Conservation (phyloP, 2,797 vertebrate species). For the Novumbra hubbsi region DNA sequence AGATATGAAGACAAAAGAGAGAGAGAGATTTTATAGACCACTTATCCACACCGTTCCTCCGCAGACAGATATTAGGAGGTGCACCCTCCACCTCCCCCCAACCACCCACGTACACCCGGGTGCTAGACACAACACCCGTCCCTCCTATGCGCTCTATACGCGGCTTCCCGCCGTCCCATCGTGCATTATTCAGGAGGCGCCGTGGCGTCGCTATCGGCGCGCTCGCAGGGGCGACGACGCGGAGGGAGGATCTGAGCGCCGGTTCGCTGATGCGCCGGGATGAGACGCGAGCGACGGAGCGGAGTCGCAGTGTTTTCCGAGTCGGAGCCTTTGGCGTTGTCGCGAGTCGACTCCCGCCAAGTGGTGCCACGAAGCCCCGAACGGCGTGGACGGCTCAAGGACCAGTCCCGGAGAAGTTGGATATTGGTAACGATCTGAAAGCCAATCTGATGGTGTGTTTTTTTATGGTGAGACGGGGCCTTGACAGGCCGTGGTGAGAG, state of each 20-base stretch:
- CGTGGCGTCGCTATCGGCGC: slow-evolving; percentile 29
- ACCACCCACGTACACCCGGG: background rate
- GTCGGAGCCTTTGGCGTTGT: background rate
- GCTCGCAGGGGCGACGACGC: slow-evolving; percentile 26
- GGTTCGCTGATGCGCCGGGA: slow-evolving; percentile 36
- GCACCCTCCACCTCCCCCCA: too few relatives aligned
- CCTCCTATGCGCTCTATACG: background rate
- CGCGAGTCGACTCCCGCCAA: background rate
- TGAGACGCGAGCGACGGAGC: background rate
- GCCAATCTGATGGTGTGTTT: too few relatives aligned
- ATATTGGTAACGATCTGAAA: too few relatives aligned
- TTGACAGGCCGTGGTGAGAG: too few relatives aligned
- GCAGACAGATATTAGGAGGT: too few relatives aligned
- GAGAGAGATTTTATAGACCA: slow-evolving; percentile 10
- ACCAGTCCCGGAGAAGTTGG: too few relatives aligned
- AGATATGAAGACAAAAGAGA: background rate
- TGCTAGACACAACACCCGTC: background rate
- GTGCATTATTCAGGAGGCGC: slow-evolving; percentile 61
- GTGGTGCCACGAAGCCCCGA: background rate
- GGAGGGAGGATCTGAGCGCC: slow-evolving; percentile 45
- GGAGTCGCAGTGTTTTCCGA: background rate
- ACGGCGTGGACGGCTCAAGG: background rate
- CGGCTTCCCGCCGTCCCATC: slow-evolving; percentile 52
- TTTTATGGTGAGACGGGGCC: too few relatives aligned
- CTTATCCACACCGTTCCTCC: slow-evolving; percentile 16